These are phyloP conservation scores for Archips crataeganus DNA, from an alignment of 2,888 invertebrate species.

Conservation along the genomic window DNA sequence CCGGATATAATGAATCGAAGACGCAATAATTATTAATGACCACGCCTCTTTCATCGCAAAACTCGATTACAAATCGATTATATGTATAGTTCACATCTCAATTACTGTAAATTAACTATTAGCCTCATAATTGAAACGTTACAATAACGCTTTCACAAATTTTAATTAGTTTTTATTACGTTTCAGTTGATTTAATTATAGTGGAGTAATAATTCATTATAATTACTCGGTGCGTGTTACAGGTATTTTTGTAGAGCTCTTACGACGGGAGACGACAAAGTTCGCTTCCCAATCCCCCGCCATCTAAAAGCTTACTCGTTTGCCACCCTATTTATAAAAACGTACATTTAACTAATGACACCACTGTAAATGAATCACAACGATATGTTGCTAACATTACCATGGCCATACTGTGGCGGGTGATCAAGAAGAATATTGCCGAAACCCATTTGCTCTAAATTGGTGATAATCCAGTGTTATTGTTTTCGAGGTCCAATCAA, in stretches of 20 bases:
- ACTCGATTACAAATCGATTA: constrained; percentile 10
- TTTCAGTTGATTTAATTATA: constrained; percentile 41
- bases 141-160: constrained; percentile 33
- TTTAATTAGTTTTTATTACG: constrained; percentile 43
- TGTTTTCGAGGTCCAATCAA: no score
- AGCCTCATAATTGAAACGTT: constrained; percentile 36
- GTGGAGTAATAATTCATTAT: constrained; percentile 30
- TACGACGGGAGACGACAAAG: not conserved
- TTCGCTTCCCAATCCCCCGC: not conserved
- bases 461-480: no score
- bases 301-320: not conserved
- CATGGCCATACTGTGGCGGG: no score
- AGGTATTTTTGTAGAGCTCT: constrained; percentile 33
- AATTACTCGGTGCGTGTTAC: constrained; percentile 45
- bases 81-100: constrained; percentile 7
- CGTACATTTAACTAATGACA: no score
- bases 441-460: no score
- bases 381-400: no score
- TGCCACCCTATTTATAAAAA: not conserved
- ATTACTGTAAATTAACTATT: constrained; percentile 19
- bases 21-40: not conserved
- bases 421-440: no score
- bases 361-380: no score
- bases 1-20: not conserved
- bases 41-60: not conserved